Conservation (phyloP, 2,888 invertebrate species). For the Microctonus aethiopoides region DNA sequence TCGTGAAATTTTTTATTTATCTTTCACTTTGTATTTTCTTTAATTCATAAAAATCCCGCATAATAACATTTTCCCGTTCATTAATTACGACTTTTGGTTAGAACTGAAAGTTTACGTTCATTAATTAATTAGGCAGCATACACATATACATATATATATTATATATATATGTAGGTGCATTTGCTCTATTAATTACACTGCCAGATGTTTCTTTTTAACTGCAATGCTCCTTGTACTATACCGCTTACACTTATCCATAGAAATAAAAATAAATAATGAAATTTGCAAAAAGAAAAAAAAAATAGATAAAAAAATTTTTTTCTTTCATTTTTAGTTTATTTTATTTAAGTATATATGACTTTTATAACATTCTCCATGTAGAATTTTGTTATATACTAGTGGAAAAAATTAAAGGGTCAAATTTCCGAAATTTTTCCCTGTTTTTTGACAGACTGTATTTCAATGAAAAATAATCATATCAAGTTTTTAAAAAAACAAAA, state of each 20-base stretch:
- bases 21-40: neutral
- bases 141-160: too few relatives aligned
- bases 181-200: constrained; percentile 32
- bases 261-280: constrained; percentile 2
- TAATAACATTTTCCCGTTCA: constrained; percentile 36
- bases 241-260: constrained; percentile 1
- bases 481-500: too few relatives aligned
- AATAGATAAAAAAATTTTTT: constrained; percentile 22
- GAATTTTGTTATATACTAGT: too few relatives aligned
- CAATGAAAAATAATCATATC: too few relatives aligned
- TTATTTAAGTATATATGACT: too few relatives aligned
- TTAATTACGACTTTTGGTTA: constrained; percentile 31
- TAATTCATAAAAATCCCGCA: constrained; percentile 32
- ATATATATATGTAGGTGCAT: constrained; percentile 26
- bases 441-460: too few relatives aligned
- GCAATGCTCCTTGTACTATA: neutral
- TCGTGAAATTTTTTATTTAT: neutral
- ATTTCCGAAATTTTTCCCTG: too few relatives aligned
- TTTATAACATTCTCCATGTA: too few relatives aligned
- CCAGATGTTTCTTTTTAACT: constrained; percentile 27
- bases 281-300: constrained; percentile 24
- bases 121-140: constrained; percentile 32
- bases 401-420: too few relatives aligned
- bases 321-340: constrained; percentile 16
- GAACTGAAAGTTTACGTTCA: constrained; percentile 13